Base-by-base conservation (phyloP, 1,140 invertebrate species). In the Drosophila sproati region DNA sequence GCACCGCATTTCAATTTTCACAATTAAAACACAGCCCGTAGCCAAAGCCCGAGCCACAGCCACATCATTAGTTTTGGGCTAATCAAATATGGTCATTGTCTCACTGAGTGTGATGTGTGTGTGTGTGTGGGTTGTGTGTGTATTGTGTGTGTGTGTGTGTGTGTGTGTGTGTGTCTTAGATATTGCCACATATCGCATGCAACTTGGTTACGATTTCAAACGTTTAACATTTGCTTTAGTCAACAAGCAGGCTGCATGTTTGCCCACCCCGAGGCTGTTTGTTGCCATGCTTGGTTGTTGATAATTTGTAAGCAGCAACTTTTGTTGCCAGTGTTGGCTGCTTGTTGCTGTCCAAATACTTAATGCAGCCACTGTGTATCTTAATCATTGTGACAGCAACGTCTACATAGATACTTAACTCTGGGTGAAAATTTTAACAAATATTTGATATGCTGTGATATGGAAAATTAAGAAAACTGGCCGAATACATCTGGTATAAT, bases 171-270 rank as follows among this genome's bases (percentile, higher is more conserved):
- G 70, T 73, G 28, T 67, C 55, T 59, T 73, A 48, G 63, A 73
- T 73, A 73, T 73, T 73, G 64, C 64, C 71, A 73, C 71, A 73
- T 68, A 60, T 73, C 66, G 64, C 71, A 73, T 75, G 67, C 68
- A 55, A 76, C 34, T 87, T 89, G 82, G 85, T 83, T 88, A 88
- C 83, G 61, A 77, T 83, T 80, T 82, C 67, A 88, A 87, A 87
- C 83, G 83, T 88, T 88, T 87, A 70, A 82, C 83, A 87, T 88
- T 85, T 85, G 81, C 73, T 74, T 87, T 88, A 83, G 85, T 66
- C 68, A 66, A 63, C 51, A 50, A 73, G 34, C 69, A 61, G 10
- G 59, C 54, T 29, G 54, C 62, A 66, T 73, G 71, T 68, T 68
- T 52, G 71, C 71, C 64, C 71, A 73, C 63, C 71, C 63, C 64